phyloP scores from a whole-genome alignment of 2,113 vertebrate genomes.

The Fregetta grallaria region DNA sequence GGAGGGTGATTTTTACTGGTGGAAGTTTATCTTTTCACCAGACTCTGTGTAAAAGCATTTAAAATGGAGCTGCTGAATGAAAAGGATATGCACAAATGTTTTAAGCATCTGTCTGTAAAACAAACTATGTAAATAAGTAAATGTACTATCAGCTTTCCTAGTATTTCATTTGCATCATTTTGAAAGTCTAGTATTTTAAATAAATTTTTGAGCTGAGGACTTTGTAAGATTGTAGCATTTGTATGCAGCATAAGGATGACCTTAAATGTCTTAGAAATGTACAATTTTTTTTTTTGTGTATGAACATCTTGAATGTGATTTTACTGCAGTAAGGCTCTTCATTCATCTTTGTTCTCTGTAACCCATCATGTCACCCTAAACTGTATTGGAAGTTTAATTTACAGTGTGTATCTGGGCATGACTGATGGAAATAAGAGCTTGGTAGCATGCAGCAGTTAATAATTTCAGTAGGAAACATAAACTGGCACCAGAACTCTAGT shows the following conservation, averaged over 20 bases:
- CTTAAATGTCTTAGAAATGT: not conserved
- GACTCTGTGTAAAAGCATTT: not conserved
- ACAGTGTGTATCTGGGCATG: not conserved
- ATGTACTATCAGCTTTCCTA: not conserved
- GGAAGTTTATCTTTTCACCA: not conserved
- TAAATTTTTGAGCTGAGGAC: not conserved
- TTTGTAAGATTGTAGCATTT: not conserved
- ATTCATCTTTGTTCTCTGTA: not conserved
- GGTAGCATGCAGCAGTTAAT: not conserved
- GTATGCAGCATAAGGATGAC: not conserved
- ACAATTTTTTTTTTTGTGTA: not conserved
- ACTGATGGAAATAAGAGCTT: not conserved
- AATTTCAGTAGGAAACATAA: not conserved
- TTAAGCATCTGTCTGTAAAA: not conserved
- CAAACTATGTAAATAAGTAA: not conserved
- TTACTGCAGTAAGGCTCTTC: not conserved
- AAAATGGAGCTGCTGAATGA: not conserved
- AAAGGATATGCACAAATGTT: not conserved
- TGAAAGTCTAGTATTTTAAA: not conserved
- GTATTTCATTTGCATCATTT: not conserved
- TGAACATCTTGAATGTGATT: not conserved
- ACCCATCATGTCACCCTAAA: not conserved
- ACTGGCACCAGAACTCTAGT: not conserved
- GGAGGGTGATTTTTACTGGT: not conserved
- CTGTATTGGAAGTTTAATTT: not conserved